These are phyloP conservation scores for Apamea epomidion DNA, from an alignment of 2,888 invertebrate species.

Conservation along the genomic window DNA sequence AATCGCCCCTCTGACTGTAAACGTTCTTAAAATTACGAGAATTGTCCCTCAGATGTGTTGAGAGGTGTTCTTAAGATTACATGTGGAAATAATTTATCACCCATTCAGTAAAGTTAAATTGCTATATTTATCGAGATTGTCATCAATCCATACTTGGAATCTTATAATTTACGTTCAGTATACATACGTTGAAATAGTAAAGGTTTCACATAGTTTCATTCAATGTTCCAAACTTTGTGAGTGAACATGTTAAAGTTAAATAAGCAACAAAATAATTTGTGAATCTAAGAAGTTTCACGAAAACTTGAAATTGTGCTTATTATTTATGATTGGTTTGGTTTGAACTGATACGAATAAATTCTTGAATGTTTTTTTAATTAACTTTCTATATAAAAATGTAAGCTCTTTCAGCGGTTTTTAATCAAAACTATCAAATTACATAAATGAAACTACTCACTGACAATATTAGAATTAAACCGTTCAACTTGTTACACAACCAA, in stretches of 20 bases:
- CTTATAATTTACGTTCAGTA: slow-evolving; percentile 6
- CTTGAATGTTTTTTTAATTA: too few species aligned
- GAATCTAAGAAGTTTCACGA: slow-evolving; percentile 22
- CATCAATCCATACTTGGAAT: not conserved
- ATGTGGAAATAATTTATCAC: not conserved
- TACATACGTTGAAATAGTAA: not conserved
- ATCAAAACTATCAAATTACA: not conserved
- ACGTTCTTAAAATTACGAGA: not conserved
- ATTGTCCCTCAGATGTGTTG: not conserved
- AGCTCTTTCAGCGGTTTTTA: not conserved
- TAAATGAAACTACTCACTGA: not conserved
- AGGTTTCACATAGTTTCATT: not conserved
- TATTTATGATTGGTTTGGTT: not conserved
- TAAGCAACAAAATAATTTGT: slow-evolving; percentile 34
- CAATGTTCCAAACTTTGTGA: slow-evolving; percentile 23
- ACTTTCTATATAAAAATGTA: not conserved
- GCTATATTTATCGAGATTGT: not conserved
- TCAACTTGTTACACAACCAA: not conserved
- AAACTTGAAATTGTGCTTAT: not conserved
- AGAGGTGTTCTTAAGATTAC: not conserved
- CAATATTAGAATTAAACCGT: too few species aligned
- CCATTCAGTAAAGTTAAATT: not conserved
- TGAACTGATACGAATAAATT: not conserved
- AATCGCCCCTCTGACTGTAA: too few species aligned
- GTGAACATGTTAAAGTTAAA: slow-evolving; percentile 30